Conservation (phyloP, 30 jellyfish, hydroid and myxozoan species). For the Rhopilema esculentum region DNA sequence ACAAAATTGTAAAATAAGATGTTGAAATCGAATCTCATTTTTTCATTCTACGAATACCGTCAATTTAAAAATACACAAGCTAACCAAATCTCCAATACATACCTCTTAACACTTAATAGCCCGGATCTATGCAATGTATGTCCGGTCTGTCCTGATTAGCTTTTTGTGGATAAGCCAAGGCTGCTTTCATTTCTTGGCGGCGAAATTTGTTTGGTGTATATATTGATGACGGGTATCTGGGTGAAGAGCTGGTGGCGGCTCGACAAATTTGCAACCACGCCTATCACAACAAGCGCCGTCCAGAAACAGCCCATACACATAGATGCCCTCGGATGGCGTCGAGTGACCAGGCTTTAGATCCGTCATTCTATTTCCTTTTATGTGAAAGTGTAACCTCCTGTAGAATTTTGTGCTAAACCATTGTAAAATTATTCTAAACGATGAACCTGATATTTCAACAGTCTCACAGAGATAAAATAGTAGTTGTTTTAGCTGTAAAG, state of each 20-base stretch:
- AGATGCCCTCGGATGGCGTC: conserved; percentile 88
- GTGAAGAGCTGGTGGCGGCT: conserved; percentile 82
- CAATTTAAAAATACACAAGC: neutral
- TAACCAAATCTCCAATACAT: conserved; percentile 5
- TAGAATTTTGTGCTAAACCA: neutral
- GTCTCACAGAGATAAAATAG: no score
- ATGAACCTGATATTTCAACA: no score
- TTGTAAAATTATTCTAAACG: no score
- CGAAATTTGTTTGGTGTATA: conserved; percentile 66
- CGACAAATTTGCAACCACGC: conserved; percentile 83
- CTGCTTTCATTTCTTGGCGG: conserved; percentile 34
- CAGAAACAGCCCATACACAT: conserved; percentile 82
- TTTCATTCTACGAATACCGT: neutral
- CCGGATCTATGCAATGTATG: conserved; percentile 84
- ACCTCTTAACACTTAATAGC: conserved; percentile 83
- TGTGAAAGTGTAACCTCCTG: conserved; percentile 92
- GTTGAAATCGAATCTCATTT: neutral
- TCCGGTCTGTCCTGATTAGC: conserved; percentile 82
- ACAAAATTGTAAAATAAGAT: neutral
- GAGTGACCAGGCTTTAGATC: conserved; percentile 74
- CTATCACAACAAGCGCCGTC: conserved; percentile 94
- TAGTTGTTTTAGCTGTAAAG: no score
- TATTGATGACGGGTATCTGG: conserved; percentile 84
- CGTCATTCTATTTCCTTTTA: conserved; percentile 71
- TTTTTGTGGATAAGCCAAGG: conserved; percentile 77